Evolutionary conservation across 1,140 invertebrate species (phyloP), one percentile per base, ranked within the genome.

Genomic region (Lepidostoma basale): DNA sequence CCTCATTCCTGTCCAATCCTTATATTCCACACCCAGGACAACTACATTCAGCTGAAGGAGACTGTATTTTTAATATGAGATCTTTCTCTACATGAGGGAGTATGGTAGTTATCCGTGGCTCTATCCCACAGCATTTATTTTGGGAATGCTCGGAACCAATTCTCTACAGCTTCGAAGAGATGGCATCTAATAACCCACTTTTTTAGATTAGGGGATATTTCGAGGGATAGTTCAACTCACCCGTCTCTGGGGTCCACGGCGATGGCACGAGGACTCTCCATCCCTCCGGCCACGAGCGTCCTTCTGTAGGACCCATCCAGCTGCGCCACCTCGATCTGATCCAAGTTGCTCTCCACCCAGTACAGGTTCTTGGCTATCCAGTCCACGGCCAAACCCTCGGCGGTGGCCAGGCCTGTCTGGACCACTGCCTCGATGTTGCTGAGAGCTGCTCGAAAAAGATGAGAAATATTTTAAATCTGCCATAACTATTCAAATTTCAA

Each of bases 311-410:
- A 86, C 0, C 95, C 94, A 77, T 94, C 90, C 30, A 95, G 78
- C 70, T 89, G 88, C 10, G 93, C 89, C 60, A 96, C 94, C 84
- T 96, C 93, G 42, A 97, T 96, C 77, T 95, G 93, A 78, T 95
- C 92, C 22, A 96, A 81, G 77, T 90, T 92, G 75, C 89, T 91
- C 79, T 96, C 93, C 1, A 96, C 90, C 87, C 87, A 88, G 77
- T 95, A 95, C 0, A 95, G 77, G 82, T 94, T 94, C 72, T 87
- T 82, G 10, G 87, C 92, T 66, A 95, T 87, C 92, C 92, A 95
- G 80, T 95, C 93, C 1, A 95, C 92, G 3, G 93, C 92, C 62
- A 95, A 76, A 0, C 93, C 93, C 81, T 95, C 93, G 0, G 92
- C 92, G 12, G 92, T 94, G 0, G 92, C 88, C 33, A 97, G 78